Percentiles rank a stretch among this genome's conserved stretches.
These are phyloP conservation scores for Caradrina kadenii DNA, from an alignment of 2,888 invertebrate species.

Conservation along the genomic window DNA sequence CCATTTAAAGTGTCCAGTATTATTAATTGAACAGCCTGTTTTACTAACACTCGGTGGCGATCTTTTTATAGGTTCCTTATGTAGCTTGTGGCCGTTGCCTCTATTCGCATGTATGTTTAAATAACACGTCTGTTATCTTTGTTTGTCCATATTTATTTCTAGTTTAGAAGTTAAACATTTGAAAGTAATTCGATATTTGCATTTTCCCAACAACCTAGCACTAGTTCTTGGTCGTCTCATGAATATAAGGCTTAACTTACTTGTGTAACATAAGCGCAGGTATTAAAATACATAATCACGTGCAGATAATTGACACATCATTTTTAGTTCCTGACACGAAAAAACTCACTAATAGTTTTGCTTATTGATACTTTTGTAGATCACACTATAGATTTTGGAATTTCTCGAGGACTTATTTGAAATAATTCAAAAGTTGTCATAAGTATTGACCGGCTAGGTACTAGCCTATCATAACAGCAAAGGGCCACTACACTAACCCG, in stretches of 20 bases:
- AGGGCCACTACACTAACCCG: slow-evolving; percentile 23
- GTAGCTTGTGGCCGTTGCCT: slow-evolving; percentile 27
- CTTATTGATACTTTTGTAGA: not conserved
- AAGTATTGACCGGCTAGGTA: slow-evolving; percentile 22
- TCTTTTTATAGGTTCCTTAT: slow-evolving; percentile 39
- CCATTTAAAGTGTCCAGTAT: not conserved
- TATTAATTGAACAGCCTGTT: slow-evolving; percentile 21
- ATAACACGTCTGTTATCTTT: slow-evolving; percentile 33
- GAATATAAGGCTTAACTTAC: slow-evolving; percentile 7
- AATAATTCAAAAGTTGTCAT: slow-evolving; percentile 15
- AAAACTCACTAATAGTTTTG: not conserved
- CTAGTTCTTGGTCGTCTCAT: slow-evolving; percentile 6
- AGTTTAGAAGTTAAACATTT: slow-evolving; percentile 42
- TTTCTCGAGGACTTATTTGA: not conserved
- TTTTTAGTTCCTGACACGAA: not conserved
- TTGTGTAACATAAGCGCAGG: slow-evolving; percentile 1
- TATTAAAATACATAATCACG: not conserved
- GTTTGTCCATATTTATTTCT: slow-evolving; percentile 41
- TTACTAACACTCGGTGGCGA: slow-evolving; percentile 7
- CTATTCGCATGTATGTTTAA: slow-evolving; percentile 22
- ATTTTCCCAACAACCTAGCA: slow-evolving; percentile 12
- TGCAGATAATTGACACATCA: not conserved
- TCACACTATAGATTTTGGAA: not conserved
- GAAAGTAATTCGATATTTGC: slow-evolving; percentile 15
- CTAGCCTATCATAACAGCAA: slow-evolving; percentile 20